Base-by-base conservation (phyloP, 2,113 vertebrate genomes). In the Heterotis niloticus region DNA sequence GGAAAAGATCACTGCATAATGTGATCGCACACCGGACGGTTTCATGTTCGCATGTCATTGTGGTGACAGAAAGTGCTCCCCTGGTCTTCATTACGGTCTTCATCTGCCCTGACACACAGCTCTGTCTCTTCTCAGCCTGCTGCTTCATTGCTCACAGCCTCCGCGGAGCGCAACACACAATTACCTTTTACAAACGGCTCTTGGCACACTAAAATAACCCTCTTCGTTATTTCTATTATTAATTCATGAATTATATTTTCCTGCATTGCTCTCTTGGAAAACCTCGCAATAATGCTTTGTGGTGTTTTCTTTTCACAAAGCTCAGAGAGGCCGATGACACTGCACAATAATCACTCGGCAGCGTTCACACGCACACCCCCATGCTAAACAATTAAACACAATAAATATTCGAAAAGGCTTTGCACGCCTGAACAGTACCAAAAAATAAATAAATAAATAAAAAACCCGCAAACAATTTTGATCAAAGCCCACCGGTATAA, bases 1-100 rank as follows among this genome's bases (percentile, higher is more conserved):
- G 52, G 75, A 69, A 56, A 23, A 29, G 69, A 69, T 60, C 56
- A 44, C 62, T 28, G 44, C 64, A 68, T 81, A 65, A 84, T 80
- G 81, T 85, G 82, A 81, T 85, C 80, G 57, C 17, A n/a, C 57
- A 82, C 75, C 80, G 80, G 80, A 84, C 78, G 79, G 69, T 80
- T 76, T 79, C 79, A 51, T 67, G 72, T 78, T 86, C 81, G 59
- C 62, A 80, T 87, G 90, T 87, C 84, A 85, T 78, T 81, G 78
- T 81, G 77, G 81, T 81, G 84, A 87, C 86, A 85, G 81, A 86
- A 88, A 82, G 78, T 86, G 84, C 80, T 84, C 82, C 85, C 34
- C 34, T 44, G 34, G 34, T 44, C 34, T 44, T 44, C 7, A 7
- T 44, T 7, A 72, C 65, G 72, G 81, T 54, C 66, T 81, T 84